A percentile compares a stretch with the other conserved stretches of the same genome.
Conservation (phyloP, 2,797 vertebrate species). For the Denticeps clupeoides region DNA sequence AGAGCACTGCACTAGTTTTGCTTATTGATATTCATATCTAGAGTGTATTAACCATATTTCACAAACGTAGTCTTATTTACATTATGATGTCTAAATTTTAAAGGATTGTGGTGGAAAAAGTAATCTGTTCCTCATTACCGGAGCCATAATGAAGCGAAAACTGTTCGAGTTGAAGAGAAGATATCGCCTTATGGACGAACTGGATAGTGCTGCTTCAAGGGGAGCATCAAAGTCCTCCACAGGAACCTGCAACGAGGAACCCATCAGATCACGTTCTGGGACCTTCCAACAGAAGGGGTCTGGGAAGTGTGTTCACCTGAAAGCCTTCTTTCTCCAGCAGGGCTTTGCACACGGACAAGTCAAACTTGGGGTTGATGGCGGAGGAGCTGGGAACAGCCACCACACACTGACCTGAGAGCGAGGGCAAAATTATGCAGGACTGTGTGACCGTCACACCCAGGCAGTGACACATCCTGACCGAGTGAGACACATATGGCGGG, state of each 20-base stretch:
- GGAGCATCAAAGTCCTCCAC: slow-evolving; percentile 48
- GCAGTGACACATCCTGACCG: no score
- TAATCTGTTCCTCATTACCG: slow-evolving; percentile 39
- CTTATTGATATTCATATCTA: no score
- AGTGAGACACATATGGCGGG: no score
- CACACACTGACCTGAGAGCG: slow-evolving; percentile 51
- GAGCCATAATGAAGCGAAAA: slow-evolving; percentile 59
- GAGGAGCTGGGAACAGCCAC: slow-evolving; percentile 40
- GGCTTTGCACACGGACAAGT: slow-evolving; percentile 44
- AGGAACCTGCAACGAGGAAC: slow-evolving; percentile 45
- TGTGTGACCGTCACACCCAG: no score
- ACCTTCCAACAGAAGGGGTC: not conserved
- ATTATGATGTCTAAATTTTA: no score
- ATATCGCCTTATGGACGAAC: slow-evolving; percentile 55
- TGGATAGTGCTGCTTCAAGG: slow-evolving; percentile 47
- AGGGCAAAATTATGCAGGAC: not conserved
- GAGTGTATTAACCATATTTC: no score
- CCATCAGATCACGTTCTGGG: not conserved
- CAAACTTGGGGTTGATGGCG: slow-evolving; percentile 45
- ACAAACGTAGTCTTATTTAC: no score
- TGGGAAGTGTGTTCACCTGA: slow-evolving; percentile 38
- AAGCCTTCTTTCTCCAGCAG: slow-evolving; percentile 50
- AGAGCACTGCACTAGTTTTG: not conserved
- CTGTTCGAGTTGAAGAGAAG: slow-evolving; percentile 61
- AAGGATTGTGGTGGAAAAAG: no score